Percentiles rank a stretch among this genome's conserved stretches.
These are phyloP conservation scores for Drosophila bocki DNA, from an alignment of 1,140 invertebrate species.

Conservation along the genomic window DNA sequence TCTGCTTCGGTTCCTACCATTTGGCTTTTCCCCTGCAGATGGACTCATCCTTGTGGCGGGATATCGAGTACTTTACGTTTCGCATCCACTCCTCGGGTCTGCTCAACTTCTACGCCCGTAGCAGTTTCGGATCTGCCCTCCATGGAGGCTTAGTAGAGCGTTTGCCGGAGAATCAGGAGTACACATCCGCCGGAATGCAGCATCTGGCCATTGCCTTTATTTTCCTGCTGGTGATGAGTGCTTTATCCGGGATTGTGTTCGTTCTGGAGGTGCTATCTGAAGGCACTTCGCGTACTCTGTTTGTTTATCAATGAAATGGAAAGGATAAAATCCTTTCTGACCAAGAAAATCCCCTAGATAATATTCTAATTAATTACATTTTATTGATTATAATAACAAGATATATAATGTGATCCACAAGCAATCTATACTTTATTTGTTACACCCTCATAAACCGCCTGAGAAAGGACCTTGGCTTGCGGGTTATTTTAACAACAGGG, in stretches of 20 bases:
- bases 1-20: conserved; percentile 74
- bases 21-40: conserved; percentile 71
- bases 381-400: neutral
- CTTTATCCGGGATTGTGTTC: conserved; percentile 35
- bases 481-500: neutral
- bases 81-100: conserved; percentile 68
- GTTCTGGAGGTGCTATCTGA: conserved; percentile 39
- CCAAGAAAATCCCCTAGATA: neutral
- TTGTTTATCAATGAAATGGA: neutral
- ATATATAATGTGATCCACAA: neutral
- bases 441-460: conserved; percentile 27
- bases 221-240: conserved; percentile 49
- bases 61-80: conserved; percentile 69
- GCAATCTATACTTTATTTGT: too few relatives aligned
- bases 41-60: conserved; percentile 70
- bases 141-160: conserved; percentile 65
- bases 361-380: neutral
- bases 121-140: conserved; percentile 62
- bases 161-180: conserved; percentile 47
- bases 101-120: conserved; percentile 64
- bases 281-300: too few relatives aligned
- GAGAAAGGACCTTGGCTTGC: conserved; percentile 29
- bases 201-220: conserved; percentile 69
- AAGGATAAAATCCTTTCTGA: neutral
- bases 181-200: conserved; percentile 58